phyloP scores from a whole-genome alignment of 2,888 invertebrate genomes.

The Eubasilissa splendida region DNA sequence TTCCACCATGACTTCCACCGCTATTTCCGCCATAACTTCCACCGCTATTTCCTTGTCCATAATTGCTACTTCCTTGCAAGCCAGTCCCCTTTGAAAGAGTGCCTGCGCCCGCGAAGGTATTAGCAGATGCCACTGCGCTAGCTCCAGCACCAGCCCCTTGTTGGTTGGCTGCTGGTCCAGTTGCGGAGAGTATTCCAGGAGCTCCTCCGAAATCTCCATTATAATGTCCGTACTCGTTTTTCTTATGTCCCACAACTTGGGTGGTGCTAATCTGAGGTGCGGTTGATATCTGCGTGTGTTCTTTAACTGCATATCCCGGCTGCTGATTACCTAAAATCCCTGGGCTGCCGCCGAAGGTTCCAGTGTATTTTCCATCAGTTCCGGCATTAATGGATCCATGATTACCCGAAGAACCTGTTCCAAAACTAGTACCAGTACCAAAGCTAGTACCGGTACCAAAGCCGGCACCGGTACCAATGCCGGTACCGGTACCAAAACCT shows the following conservation, averaged over 20 bases:
- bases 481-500: neutral
- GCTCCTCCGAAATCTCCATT: slow-evolving; percentile 50
- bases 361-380: slow-evolving; percentile 60
- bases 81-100: neutral
- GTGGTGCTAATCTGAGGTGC: slow-evolving; percentile 28
- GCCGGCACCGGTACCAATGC: neutral
- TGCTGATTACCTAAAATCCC: slow-evolving; percentile 62
- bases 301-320: slow-evolving; percentile 51
- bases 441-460: neutral
- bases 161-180: slow-evolving; percentile 49
- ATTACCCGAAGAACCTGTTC: slow-evolving; percentile 16
- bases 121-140: slow-evolving; percentile 21
- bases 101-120: neutral
- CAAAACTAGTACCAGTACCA: neutral
- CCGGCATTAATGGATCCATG: neutral
- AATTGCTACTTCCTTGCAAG: slow-evolving; percentile 1
- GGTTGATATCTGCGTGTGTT: slow-evolving; percentile 5
- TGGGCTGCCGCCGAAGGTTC: slow-evolving; percentile 63
- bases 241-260: neutral
- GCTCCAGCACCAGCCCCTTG: slow-evolving; percentile 3
- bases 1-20: too few species aligned
- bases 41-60: neutral
- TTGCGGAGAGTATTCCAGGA: slow-evolving; percentile 50
- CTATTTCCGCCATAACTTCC: neutral
- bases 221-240: slow-evolving; percentile 21